Evolutionary conservation across 2,797 vertebrate genomes (phyloP), one percentile per base, ranked within the genome.

Genomic region (Sorex maritimensis): DNA sequence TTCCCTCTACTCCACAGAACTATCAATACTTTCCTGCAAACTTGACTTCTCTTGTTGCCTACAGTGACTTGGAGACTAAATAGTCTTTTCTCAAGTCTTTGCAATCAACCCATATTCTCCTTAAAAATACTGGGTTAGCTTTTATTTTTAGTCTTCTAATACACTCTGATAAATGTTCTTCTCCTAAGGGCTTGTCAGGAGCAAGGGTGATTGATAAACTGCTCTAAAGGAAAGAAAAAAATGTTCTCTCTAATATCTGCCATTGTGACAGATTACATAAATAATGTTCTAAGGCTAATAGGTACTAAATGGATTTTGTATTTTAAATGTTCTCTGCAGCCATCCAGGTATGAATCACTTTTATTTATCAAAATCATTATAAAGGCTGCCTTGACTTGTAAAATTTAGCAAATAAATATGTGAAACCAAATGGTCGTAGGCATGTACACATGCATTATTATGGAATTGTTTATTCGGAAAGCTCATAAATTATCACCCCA

Each of bases 141-240:
- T 97, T 97, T 97, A 92, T 97, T 95, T 97, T 97, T 96, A 95
- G 87, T 96, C 90, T 95, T 95, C 97, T 97, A 97, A 96, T 96
- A 97, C 94, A 91, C 86, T 5, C 91, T 97, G 97, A 97, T 97
- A 96, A 98, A 98, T 96, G 96, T 92, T 97, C 94, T 88, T 94
- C 93, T 97, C 94, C 96, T 96, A 88, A 63, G 96, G 97, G 92
- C 96, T 94, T 98, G 97, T 97, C 98, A 96, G 86, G 93, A 95
- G 46, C 87, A 95, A 94, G 93, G 88, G 79, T 97, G 97, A 98
- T 97, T 97, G 98, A 98, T 98, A n/a, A 97, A 97, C 92, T 97
- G 78, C 96, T 97, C 95, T 94, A 96, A 97, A 85, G 58, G 82
- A 28, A 97, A 97, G 92, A 96, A 96, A 97, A 58, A 97, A 98